Percentiles rank a stretch among this genome's conserved stretches.
phyloP scores from a whole-genome alignment of 2,797 vertebrate species.

The Siniperca scherzeri region DNA sequence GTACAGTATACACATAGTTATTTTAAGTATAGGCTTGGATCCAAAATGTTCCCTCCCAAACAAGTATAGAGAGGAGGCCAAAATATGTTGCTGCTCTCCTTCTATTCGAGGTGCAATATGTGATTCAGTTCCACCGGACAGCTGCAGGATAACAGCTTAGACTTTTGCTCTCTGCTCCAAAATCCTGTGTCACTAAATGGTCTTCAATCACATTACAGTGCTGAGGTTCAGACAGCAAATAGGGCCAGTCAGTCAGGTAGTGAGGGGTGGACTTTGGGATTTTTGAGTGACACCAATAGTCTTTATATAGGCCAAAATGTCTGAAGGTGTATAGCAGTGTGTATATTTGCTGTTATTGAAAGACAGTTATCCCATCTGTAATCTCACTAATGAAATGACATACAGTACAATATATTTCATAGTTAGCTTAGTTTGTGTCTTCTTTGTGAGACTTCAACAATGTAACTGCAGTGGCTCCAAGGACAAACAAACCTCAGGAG shows the following conservation, averaged over 20 bases:
- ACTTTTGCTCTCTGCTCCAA: conserved; percentile 16
- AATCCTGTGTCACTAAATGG: conserved; percentile 34
- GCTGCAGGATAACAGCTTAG: conserved; percentile 38
- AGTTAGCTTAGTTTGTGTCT: background rate
- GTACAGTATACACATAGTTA: conserved; percentile 48
- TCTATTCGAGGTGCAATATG: conserved; percentile 19
- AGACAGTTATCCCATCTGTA: background rate
- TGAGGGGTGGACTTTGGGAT: background rate
- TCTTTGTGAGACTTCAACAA: conserved; percentile 16
- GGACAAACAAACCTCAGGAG: conserved; percentile 15
- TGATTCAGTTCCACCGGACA: conserved; percentile 41
- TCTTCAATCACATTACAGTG: conserved; percentile 29
- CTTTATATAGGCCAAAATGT: background rate
- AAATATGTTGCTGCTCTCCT: conserved; percentile 40
- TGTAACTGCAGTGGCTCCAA: conserved; percentile 14
- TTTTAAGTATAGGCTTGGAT: conserved; percentile 55
- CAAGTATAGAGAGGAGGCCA: conserved; percentile 38
- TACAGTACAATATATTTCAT: background rate
- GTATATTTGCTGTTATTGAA: background rate
- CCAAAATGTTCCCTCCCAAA: conserved; percentile 44
- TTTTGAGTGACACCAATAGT: conserved; percentile 10
- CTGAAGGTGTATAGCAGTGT: background rate
- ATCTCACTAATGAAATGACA: background rate
- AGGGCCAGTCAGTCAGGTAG: background rate
- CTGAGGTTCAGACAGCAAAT: conserved; percentile 24